Evolutionary conservation across 2,888 invertebrate genomes (phyloP).

Genomic region (Temnothorax rugatulus): DNA sequence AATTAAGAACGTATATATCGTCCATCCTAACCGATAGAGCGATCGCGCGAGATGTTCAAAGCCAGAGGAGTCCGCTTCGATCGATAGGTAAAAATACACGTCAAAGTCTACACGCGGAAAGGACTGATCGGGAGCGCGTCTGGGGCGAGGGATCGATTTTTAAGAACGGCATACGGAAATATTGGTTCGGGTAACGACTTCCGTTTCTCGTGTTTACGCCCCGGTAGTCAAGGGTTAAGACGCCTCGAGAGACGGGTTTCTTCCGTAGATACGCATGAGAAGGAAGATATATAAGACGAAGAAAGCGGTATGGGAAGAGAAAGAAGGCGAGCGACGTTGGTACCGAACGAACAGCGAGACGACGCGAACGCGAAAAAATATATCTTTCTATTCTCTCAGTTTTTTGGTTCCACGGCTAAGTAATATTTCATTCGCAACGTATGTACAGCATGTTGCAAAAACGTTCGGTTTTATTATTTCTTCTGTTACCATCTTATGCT

Average conservation of each 20-base stretch:
- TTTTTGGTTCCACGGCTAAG: conserved; percentile 27
- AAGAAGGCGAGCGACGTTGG: background rate
- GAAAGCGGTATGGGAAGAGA: background rate
- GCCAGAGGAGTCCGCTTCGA: conserved; percentile 17
- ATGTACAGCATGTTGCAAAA: conserved; percentile 7
- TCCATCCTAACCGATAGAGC: conserved; percentile 6
- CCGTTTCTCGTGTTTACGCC: conserved; percentile 65
- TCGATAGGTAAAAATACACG: conserved; percentile 55
- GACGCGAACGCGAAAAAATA: conserved; percentile 38
- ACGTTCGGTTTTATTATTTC: too few species aligned
- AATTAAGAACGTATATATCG: conserved; percentile 39
- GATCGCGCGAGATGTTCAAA: conserved; percentile 39
- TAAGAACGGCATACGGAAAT: conserved; percentile 65
- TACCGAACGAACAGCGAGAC: background rate
- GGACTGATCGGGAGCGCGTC: conserved; percentile 49
- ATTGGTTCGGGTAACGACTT: conserved; percentile 67
- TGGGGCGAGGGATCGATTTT: conserved; percentile 59
- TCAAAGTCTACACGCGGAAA: conserved; percentile 48
- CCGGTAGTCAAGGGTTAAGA: conserved; percentile 66
- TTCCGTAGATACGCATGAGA: conserved; percentile 43
- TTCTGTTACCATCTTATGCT: too few species aligned
- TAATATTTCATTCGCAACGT: conserved; percentile 66
- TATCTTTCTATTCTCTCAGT: conserved; percentile 41
- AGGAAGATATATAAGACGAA: conserved; percentile 32
- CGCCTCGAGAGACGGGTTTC: conserved; percentile 58